Percentiles rank a stretch among this genome's conserved stretches.
Conservation (phyloP, 1,140 invertebrate species). For the Orussus abietinus region DNA sequence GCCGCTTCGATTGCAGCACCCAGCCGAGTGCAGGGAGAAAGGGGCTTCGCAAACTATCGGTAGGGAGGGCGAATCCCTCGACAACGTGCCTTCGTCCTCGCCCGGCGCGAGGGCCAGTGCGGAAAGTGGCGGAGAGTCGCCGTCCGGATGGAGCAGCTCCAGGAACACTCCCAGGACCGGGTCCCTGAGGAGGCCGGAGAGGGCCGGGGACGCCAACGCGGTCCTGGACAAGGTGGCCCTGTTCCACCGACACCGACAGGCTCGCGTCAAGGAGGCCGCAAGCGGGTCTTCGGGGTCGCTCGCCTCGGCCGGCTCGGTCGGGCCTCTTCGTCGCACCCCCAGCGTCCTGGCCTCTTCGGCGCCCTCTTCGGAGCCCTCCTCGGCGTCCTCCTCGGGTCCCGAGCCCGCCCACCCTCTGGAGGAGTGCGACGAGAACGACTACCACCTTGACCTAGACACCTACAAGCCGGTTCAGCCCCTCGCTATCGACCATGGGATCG, state of each 20-base stretch:
- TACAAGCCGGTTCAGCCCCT: conserved; percentile 84
- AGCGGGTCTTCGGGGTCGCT: too few relatives aligned
- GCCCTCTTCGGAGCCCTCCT: too few relatives aligned
- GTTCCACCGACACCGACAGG: conserved; percentile 69
- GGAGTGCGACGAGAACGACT: conserved; percentile 59
- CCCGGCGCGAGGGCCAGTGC: conserved; percentile 35
- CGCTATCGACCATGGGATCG: conserved; percentile 81
- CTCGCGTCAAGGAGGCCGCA: conserved; percentile 56
- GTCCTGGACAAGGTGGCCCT: conserved; percentile 75
- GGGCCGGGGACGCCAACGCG: conserved; percentile 55
- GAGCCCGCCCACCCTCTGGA: conserved; percentile 55
- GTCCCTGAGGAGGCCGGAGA: conserved; percentile 25
- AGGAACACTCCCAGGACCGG: conserved; percentile 25
- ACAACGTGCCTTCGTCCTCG: conserved; percentile 45
- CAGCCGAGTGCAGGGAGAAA: conserved; percentile 35
- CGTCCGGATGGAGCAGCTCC: conserved; percentile 41
- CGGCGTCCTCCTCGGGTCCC: too few relatives aligned
- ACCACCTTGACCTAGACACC: conserved; percentile 69
- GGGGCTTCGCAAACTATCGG: conserved; percentile 33
- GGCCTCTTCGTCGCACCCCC: conserved; percentile 40
- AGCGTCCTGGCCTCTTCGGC: too few relatives aligned
- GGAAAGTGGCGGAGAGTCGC: conserved; percentile 38
- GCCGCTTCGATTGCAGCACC: conserved; percentile 29
- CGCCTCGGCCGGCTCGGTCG: too few relatives aligned
- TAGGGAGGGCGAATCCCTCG: conserved; percentile 44